Conservation (phyloP, 2,797 vertebrate genomes). For the Okamejei kenojei region DNA sequence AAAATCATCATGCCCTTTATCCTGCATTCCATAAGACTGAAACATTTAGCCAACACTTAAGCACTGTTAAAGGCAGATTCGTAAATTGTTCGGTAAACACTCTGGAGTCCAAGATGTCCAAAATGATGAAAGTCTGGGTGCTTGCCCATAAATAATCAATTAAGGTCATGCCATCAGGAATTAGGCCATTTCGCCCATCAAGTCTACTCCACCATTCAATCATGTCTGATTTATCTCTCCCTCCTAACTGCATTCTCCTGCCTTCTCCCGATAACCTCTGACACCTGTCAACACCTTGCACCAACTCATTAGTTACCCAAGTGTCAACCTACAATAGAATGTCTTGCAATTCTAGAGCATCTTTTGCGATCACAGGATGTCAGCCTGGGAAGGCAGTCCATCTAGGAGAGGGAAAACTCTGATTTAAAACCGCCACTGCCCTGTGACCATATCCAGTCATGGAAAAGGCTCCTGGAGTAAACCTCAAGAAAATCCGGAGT, state of each 20-base stretch:
- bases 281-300: not conserved
- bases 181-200: no score
- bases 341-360: not conserved
- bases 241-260: no score
- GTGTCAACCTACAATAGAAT: not conserved
- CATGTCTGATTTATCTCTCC: no score
- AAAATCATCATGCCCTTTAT: not conserved
- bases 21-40: not conserved
- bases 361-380: not conserved
- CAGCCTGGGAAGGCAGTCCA: no score
- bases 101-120: not conserved
- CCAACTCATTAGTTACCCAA: not conserved
- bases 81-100: not conserved
- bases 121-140: not conserved
- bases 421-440: no score
- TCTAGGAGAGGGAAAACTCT: no score
- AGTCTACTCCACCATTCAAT: no score
- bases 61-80: not conserved
- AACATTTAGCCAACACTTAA: not conserved
- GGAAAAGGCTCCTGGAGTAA: no score
- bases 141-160: not conserved
- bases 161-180: no score
- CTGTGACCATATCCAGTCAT: no score
- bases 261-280: no score
- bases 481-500: no score